Evolutionary conservation across 2,113 vertebrate genomes (phyloP).

Genomic region (Chloropsis hardwickii): DNA sequence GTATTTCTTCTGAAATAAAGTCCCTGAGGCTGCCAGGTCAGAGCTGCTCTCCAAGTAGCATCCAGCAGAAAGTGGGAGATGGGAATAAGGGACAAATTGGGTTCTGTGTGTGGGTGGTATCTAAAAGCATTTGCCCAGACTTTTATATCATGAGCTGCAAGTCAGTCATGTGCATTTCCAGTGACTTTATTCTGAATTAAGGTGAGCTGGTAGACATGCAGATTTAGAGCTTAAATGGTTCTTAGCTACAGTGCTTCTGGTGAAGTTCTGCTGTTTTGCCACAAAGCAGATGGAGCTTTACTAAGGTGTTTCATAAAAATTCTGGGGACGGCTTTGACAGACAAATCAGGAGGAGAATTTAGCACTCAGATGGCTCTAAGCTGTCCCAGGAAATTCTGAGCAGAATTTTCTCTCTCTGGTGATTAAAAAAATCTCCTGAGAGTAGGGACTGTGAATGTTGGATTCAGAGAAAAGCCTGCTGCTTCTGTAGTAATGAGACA

Average conservation of each 20-base stretch:
- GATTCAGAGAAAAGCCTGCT: neutral
- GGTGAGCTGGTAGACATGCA: neutral
- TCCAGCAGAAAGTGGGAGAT: neutral
- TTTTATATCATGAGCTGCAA: fast-evolving
- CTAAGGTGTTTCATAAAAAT: neutral
- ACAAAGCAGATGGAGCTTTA: neutral
- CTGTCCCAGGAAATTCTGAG: neutral
- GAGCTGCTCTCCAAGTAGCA: neutral
- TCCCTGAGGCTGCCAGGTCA: neutral
- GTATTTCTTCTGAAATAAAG: neutral
- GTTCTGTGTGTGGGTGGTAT: neutral
- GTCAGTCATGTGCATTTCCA: neutral
- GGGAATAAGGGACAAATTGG: neutral
- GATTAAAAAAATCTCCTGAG: neutral
- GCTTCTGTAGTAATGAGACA: neutral
- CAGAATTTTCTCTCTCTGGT: neutral
- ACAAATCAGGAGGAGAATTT: neutral
- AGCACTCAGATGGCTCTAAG: neutral
- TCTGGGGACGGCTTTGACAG: neutral
- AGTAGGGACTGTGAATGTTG: neutral
- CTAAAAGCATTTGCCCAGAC: neutral
- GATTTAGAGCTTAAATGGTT: neutral
- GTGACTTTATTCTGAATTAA: neutral
- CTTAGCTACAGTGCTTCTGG: neutral
- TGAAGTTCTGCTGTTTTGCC: neutral